phyloP scores from a whole-genome alignment of 2,113 vertebrate genomes.

The Semicossyphus pulcher region DNA sequence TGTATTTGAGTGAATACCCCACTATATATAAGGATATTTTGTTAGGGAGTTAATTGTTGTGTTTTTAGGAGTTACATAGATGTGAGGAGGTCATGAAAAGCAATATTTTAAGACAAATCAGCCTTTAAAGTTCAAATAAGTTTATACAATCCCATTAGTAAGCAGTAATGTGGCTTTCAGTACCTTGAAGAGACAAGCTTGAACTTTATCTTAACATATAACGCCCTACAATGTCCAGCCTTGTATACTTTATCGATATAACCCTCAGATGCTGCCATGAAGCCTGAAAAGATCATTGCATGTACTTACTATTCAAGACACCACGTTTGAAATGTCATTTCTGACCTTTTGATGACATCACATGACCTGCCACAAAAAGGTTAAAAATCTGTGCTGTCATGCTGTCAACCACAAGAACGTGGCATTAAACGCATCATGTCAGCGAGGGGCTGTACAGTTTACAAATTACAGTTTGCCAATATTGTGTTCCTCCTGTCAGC shows the following conservation, averaged over 20 bases:
- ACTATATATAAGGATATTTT: no score
- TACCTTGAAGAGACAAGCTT: neutral
- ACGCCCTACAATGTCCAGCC: neutral
- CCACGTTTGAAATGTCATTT: neutral
- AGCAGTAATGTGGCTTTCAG: neutral
- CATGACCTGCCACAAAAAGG: conserved; percentile 1
- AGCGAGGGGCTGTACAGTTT: neutral
- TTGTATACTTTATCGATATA: neutral
- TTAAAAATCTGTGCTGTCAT: neutral
- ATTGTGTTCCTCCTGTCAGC: neutral
- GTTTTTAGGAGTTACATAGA: no score
- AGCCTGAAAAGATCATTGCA: neutral
- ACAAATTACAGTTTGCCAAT: neutral
- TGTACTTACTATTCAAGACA: neutral
- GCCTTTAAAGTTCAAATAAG: no score
- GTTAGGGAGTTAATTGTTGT: no score
- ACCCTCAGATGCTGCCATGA: neutral
- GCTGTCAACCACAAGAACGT: neutral
- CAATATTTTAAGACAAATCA: no score
- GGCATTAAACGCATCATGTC: neutral
- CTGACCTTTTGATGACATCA: conserved; percentile 16
- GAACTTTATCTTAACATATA: neutral
- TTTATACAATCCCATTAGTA: neutral
- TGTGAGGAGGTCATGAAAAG: no score
- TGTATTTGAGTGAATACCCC: neutral